These are phyloP conservation scores for Stenichneumon culpator DNA, from an alignment of 2,888 invertebrate genomes.

Conservation along the genomic window DNA sequence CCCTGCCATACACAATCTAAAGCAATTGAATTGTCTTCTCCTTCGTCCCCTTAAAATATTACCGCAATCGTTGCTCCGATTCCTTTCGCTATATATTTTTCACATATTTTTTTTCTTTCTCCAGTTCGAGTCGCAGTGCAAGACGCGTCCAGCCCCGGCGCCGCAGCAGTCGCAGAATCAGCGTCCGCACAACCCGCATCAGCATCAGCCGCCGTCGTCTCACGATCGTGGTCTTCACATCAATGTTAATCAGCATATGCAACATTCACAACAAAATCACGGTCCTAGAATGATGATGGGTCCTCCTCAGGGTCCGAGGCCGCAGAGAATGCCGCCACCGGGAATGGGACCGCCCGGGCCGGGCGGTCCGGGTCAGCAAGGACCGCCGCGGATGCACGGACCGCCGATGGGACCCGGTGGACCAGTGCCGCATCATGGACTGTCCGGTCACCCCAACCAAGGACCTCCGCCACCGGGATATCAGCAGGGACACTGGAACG, in stretches of 20 bases:
- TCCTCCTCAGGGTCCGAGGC: constrained; percentile 85
- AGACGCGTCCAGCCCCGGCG: constrained; percentile 94
- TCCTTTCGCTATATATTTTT: background rate
- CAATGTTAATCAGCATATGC: constrained; percentile 86
- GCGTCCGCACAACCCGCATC: constrained; percentile 87
- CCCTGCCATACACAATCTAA: too few relatives aligned
- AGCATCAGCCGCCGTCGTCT: constrained; percentile 85
- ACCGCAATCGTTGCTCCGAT: background rate
- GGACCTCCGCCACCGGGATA: constrained; percentile 88
- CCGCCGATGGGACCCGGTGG: constrained; percentile 86
- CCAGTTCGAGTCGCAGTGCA: constrained; percentile 97
- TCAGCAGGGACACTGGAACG: constrained; percentile 88
- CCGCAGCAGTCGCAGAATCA: constrained; percentile 88
- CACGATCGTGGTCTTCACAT: constrained; percentile 86
- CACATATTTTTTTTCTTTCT: constrained; percentile 59
- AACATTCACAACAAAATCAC: constrained; percentile 86
- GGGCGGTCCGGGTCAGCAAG: constrained; percentile 86
- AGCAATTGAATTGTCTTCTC: too few relatives aligned
- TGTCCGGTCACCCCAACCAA: constrained; percentile 86
- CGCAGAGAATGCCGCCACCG: constrained; percentile 82
- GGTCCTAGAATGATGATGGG: constrained; percentile 88
- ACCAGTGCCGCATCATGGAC: constrained; percentile 88
- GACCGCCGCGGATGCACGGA: constrained; percentile 86
- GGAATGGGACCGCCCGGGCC: constrained; percentile 86
- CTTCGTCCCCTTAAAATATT: background rate